These are phyloP conservation scores for Mesorhabditis spiculigera DNA, from an alignment of 2,888 invertebrate species.

Conservation along the genomic window DNA sequence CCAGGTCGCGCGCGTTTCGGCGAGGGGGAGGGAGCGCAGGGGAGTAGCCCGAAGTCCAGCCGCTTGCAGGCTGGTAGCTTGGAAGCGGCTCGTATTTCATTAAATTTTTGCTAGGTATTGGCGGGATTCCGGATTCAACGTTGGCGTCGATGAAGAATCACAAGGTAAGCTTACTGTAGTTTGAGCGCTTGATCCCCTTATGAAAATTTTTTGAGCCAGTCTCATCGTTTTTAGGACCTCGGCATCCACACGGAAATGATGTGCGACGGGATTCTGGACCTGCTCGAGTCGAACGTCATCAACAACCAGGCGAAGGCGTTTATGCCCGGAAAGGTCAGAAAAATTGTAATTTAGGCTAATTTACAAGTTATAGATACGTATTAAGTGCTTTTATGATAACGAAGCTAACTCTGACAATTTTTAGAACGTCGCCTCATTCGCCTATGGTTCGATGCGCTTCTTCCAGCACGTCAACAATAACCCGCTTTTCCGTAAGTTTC, in stretches of 20 bases:
- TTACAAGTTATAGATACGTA: background rate
- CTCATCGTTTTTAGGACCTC: constrained; percentile 67
- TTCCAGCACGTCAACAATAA: constrained; percentile 92
- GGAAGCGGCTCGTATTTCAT: no score
- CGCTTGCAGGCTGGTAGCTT: no score
- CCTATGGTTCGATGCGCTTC: constrained; percentile 79
- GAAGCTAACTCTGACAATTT: background rate
- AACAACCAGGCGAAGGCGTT: constrained; percentile 77
- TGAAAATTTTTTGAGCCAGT: background rate
- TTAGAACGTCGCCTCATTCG: constrained; percentile 68
- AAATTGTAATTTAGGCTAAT: background rate
- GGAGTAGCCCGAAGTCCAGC: no score
- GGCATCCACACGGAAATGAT: constrained; percentile 97
- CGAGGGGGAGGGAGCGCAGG: no score
- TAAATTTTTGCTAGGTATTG: constrained; percentile 68
- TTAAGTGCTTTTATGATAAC: background rate
- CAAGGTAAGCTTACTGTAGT: constrained; percentile 63
- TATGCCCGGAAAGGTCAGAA: constrained; percentile 27
- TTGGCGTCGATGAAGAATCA: constrained; percentile 75
- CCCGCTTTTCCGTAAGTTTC: constrained; percentile 67
- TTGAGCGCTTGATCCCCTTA: background rate
- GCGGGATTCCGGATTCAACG: constrained; percentile 90
- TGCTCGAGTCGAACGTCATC: constrained; percentile 78
- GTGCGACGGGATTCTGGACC: constrained; percentile 83
- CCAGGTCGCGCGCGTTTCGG: no score